Base-by-base conservation (phyloP, 2,797 vertebrate genomes). In the Pseudomugil gertrudae region DNA sequence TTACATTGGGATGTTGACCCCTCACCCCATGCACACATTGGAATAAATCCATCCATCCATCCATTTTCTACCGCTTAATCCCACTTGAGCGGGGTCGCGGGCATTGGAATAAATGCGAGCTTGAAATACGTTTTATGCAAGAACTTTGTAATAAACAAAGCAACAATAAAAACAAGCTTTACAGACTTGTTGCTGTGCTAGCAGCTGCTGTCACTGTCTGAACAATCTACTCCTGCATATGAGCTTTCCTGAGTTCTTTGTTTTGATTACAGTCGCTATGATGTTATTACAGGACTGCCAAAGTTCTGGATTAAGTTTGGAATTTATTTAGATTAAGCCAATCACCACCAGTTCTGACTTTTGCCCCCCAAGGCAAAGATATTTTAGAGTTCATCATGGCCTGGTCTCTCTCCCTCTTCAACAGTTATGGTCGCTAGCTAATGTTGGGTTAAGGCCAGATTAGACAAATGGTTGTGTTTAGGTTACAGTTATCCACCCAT, bases 231-330 rank as follows among this genome's bases (percentile, higher is more conserved):
- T 19, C 35, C 3, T 5, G 1, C 14, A 40, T 6, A 6, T 40
- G 36, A 40, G 36, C 36, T 40, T 40, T 40, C 14, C 36, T 19
- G 36, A 40, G 15, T 40, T 17, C 55, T 69, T 81, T 57, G n/a
- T 67, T 57, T 56, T 69, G 76, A 47, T 79, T 69, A 69, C 65
- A 74, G 9, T 55, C 19, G 0, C 54, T 62, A 66, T 85, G 69
- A 84, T 80, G 69, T 80, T 84, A 65, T 76, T 57, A 66, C 43
- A 55, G 35, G 30, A 38, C 76, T 79, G 83, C 86, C 77, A 84
- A 87, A 85, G 56, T 61, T 75, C 84, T 84, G 83, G 77, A 82
- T 81, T 84, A 67, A 66, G 83, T 87, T 85, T 79, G 35, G 63
- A 81, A 82, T 82, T 80, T 79, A 57, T 86, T 84, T 73, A 66